phyloP scores from a whole-genome alignment of 2,888 invertebrate genomes.

The Hesperia comma region DNA sequence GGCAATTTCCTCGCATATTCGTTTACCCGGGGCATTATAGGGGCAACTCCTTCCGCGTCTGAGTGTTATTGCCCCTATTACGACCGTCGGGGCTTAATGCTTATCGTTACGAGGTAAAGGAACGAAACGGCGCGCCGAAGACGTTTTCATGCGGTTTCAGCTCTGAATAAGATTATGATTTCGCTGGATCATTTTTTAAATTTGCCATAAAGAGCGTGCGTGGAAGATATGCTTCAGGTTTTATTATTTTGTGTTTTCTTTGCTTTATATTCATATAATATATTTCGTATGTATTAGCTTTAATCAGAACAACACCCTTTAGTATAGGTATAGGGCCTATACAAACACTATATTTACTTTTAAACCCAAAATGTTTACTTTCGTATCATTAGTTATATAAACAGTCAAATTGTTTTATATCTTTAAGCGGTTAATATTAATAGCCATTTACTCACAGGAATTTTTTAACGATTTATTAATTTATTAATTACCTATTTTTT shows the following conservation, averaged over 20 bases:
- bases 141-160: conserved; percentile 32
- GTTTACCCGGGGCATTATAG: conserved; percentile 79
- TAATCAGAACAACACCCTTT: too few relatives aligned
- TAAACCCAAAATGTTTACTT: too few relatives aligned
- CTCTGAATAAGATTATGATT: conserved; percentile 25
- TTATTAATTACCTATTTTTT: too few relatives aligned
- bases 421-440: too few relatives aligned
- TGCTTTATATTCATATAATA: background rate
- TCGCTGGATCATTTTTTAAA: conserved; percentile 13
- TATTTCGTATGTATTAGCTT: too few relatives aligned
- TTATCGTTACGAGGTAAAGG: conserved; percentile 53
- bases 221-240: background rate
- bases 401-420: too few relatives aligned
- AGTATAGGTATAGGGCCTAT: too few relatives aligned
- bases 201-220: background rate
- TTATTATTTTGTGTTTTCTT: background rate
- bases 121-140: conserved; percentile 41
- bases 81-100: conserved; percentile 67
- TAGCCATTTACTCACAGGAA: too few relatives aligned
- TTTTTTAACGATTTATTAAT: too few relatives aligned
- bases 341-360: too few relatives aligned
- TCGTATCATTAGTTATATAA: too few relatives aligned
- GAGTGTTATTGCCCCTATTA: conserved; percentile 79
- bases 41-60: conserved; percentile 74
- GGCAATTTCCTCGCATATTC: conserved; percentile 82